Conservation (phyloP, 2,797 vertebrate genomes). For the Mormyrus hasselquistii region DNA sequence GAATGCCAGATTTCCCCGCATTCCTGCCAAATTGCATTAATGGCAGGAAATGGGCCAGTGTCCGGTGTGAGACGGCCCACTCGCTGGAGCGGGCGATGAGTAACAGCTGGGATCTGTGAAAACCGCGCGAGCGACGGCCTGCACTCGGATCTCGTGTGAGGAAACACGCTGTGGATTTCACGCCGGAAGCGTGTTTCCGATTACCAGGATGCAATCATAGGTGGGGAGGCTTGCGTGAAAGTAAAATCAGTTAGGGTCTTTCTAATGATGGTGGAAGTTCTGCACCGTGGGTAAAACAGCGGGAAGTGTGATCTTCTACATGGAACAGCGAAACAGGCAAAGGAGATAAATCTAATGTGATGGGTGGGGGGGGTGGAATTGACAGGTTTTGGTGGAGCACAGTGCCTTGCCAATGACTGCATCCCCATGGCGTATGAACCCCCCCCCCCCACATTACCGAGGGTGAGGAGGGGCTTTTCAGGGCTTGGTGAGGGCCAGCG, state of each 20-base stretch:
- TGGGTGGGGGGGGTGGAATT: neutral
- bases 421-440: neutral
- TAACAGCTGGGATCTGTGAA: constrained; percentile 59
- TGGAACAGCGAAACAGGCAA: neutral
- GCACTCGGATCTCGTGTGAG: neutral
- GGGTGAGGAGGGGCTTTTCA: constrained; percentile 10
- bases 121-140: neutral
- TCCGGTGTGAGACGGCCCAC: constrained; percentile 29
- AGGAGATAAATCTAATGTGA: neutral
- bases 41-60: neutral
- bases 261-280: neutral
- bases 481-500: neutral
- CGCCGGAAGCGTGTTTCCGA: neutral
- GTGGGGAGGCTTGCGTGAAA: neutral
- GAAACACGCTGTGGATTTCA: neutral
- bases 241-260: neutral
- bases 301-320: neutral
- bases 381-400: neutral
- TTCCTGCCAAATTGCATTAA: constrained; percentile 16
- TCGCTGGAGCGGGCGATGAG: constrained; percentile 60
- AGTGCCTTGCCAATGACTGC: neutral
- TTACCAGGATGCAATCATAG: neutral
- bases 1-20: neutral
- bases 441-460: neutral
- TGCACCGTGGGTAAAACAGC: neutral